phyloP scores from a whole-genome alignment of 2,113 vertebrate species.

The Chloropsis cyanopogon region DNA sequence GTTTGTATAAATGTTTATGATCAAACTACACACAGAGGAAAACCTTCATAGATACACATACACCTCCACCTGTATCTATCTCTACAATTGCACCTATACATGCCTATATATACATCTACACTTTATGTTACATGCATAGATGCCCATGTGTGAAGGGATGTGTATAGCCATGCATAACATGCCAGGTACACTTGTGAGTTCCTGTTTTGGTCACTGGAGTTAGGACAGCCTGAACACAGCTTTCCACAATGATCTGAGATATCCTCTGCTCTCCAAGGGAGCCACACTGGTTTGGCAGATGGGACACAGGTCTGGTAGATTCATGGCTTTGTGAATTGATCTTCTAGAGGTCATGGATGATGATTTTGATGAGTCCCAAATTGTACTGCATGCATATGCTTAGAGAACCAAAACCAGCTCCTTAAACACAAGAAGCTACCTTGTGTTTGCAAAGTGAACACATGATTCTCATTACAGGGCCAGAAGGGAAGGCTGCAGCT shows the following conservation, averaged over 20 bases:
- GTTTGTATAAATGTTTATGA: neutral
- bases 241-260: neutral
- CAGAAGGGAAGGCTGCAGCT: no score
- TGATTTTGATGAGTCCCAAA: neutral
- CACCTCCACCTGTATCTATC: neutral
- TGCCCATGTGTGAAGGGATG: neutral
- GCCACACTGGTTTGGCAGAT: neutral
- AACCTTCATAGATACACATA: neutral
- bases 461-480: no score
- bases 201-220: neutral
- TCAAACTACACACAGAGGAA: neutral
- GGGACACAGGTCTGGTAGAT: neutral
- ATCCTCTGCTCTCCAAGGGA: neutral
- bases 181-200: neutral
- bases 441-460: no score
- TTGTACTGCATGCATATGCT: neutral
- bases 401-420: neutral
- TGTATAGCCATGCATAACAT: neutral
- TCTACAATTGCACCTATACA: neutral
- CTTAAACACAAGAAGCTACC: no score
- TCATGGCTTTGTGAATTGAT: neutral
- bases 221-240: neutral
- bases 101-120: neutral
- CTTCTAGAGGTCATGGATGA: fast-evolving
- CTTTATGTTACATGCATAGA: neutral